Base-by-base conservation (phyloP, 2,888 invertebrate species). In the Drosophila buzzatii region DNA sequence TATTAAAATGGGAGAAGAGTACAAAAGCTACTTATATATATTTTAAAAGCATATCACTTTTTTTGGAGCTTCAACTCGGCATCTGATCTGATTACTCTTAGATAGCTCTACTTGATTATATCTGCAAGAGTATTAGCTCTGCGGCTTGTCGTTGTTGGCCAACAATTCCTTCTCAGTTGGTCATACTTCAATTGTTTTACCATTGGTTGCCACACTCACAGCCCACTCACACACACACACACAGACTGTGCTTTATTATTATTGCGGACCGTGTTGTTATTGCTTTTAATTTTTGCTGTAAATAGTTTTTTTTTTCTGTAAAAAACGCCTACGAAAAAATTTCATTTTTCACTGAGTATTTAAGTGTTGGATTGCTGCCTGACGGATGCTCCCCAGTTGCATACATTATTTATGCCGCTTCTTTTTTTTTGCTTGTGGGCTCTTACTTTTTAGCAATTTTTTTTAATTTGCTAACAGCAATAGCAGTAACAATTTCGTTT, bases 151-250 rank as follows among this genome's bases (percentile, higher is more conserved):
- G 20, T 20, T 16, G 16, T 14, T 14, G n/a, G 7, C 2, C 35
- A 44, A n/a, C n/a, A n/a, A n/a, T 55, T 68, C 49, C 68, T 35
- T 62, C 70, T 62, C 52, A 68, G 79, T 73, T 88, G 84, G 86
- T 83, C 89, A 89, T 86, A 85, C 89, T 71, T 85, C 81, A 85
- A 85, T 83, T 85, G 79, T 70, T 86, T 88, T 68, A 67, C 67
- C 72, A 69, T 73, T 78, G 72, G 74, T 84, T 88, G 83, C 88
- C 71, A 74, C 83, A 85, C 47, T 56, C 45, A 56, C 69, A 69
- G 62, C 67, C 61, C 70, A 70, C 41, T 60, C 27, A 53, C 42
- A 23, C 47, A 45, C n/a, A 59, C 35, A 41, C 47, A 23, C 3
- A 51, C 51, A 33, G 23, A 51, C 45, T 64, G 59, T 68, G 53